Base-by-base conservation (phyloP, 2,888 invertebrate genomes). In the Drosophila yooni region DNA sequence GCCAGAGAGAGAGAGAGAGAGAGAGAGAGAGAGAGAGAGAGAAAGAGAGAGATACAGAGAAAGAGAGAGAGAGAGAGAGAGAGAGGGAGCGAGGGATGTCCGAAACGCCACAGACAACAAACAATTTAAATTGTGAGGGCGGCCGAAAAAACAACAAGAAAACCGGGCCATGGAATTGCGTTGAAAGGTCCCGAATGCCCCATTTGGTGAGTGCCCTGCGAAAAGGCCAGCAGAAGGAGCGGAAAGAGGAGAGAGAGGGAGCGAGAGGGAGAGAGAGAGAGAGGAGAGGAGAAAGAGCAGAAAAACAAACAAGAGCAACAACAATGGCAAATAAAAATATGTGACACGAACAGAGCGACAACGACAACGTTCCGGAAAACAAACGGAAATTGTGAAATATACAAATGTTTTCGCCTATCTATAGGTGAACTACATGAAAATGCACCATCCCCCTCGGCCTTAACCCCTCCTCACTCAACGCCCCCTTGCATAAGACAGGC, bases 361-460 rank as follows among this genome's bases (percentile, higher is more conserved):
- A 74, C 83, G 77, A 86, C 83, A 81, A 87, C 69, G 88, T 81
- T 81, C 84, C 84, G 88, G 88, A 89, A 86, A 82, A 79, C 75
- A 82, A 82, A 74, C 90, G 90, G 88, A 87, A 88, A 88, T 87
- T 87, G 90, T 88, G 87, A 88, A 83, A 87, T 83, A 86, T 81
- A 89, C 83, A 87, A 89, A 89, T 88, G 88, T 88, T 85, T 88
- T 86, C 70, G 73, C 64, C 81, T 46, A 80, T 83, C 71, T 76
- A 69, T 77, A 89, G 89, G 82, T 84, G 69, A 77, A 80, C 81
- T 76, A 87, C 88, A 83, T 75, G 71, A 71, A 86, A 74, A 27
- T 50, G 50, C 50, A 7, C 3, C 36, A 27, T n/a, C 15, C 25
- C 21, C 15, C 46, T 33, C 43, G 25, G 18, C 3, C n/a, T 61